Evolutionary conservation across 2,888 invertebrate genomes (phyloP).

Genomic region (Rotaria magnacalcarata): DNA sequence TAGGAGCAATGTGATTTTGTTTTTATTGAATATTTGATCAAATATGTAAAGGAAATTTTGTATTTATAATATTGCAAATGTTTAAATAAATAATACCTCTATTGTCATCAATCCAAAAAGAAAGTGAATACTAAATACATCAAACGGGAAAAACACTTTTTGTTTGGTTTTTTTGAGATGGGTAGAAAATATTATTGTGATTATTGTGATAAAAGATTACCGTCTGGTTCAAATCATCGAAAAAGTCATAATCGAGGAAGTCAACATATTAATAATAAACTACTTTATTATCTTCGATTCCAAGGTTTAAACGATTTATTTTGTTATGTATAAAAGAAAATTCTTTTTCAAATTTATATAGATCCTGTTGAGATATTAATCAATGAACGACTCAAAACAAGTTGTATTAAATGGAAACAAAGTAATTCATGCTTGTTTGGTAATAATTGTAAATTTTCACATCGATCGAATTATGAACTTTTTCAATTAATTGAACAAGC

Average conservation of each 20-base stretch:
- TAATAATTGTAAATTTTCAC: constrained; percentile 34
- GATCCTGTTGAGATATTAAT: not conserved
- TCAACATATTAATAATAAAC: constrained; percentile 14
- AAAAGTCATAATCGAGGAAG: not conserved
- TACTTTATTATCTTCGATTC: not conserved
- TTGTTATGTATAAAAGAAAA: not conserved
- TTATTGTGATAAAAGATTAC: constrained; percentile 28
- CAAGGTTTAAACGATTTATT: not conserved
- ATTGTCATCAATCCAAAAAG: not conserved
- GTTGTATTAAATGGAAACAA: constrained; percentile 28
- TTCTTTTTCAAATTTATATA: not conserved
- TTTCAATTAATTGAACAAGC: not conserved
- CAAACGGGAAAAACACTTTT: too few species aligned
- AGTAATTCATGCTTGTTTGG: not conserved
- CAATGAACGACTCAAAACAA: not conserved
- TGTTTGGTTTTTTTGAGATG: not conserved
- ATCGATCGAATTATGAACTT: not conserved
- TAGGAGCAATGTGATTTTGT: not conserved
- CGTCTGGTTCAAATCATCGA: not conserved
- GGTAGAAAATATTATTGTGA: constrained; percentile 18
- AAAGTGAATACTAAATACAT: too few species aligned
- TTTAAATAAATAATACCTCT: not conserved
- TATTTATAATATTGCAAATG: not conserved
- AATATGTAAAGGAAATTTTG: not conserved
- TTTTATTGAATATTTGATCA: not conserved